A percentile compares a stretch with the other conserved stretches of the same genome.
Evolutionary conservation across 2,113 vertebrate species (phyloP).

Genomic region (Xyliphius kryptos): DNA sequence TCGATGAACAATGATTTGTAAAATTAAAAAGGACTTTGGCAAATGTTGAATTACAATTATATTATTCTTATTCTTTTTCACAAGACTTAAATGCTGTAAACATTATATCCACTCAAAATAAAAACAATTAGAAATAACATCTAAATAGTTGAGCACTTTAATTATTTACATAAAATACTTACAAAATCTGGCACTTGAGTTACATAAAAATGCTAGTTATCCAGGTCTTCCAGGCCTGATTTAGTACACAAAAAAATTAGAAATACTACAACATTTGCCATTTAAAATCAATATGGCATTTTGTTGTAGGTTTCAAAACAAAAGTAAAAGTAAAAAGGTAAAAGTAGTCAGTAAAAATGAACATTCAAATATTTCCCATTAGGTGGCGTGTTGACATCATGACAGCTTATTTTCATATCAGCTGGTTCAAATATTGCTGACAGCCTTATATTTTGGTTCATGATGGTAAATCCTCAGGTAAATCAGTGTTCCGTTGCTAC

Average conservation of each 20-base stretch:
- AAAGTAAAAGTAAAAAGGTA: no score
- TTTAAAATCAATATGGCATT: slow-evolving; percentile 72
- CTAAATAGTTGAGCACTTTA: slow-evolving; percentile 79
- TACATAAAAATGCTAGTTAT: slow-evolving; percentile 53
- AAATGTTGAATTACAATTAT: slow-evolving; percentile 47
- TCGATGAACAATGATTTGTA: slow-evolving; percentile 9
- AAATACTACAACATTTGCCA: slow-evolving; percentile 73
- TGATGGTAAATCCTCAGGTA: neutral
- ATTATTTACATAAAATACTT: slow-evolving; percentile 94
- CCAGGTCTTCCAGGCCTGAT: slow-evolving; percentile 21
- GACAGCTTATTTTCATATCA: slow-evolving; percentile 1
- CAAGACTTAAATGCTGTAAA: slow-evolving; percentile 64
- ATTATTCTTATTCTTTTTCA: slow-evolving; percentile 22
- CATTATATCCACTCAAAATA: slow-evolving; percentile 91
- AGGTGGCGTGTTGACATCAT: slow-evolving; percentile 29
- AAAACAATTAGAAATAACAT: slow-evolving; percentile 69
- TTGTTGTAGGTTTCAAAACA: slow-evolving; percentile 45
- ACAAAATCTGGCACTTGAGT: slow-evolving; percentile 89
- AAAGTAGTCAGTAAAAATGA: slow-evolving; percentile 1
- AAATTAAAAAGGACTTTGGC: slow-evolving; percentile 43
- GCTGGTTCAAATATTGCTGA: slow-evolving; percentile 2
- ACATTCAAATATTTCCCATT: slow-evolving; percentile 2
- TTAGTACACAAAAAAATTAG: no score
- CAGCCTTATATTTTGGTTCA: neutral
- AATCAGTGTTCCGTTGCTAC: slow-evolving; percentile 13